Percentiles rank a stretch among this genome's conserved stretches.
Evolutionary conservation across 92 coral and sea anemone genomes (phyloP).

Genomic region (Blastomussa wellsi): DNA sequence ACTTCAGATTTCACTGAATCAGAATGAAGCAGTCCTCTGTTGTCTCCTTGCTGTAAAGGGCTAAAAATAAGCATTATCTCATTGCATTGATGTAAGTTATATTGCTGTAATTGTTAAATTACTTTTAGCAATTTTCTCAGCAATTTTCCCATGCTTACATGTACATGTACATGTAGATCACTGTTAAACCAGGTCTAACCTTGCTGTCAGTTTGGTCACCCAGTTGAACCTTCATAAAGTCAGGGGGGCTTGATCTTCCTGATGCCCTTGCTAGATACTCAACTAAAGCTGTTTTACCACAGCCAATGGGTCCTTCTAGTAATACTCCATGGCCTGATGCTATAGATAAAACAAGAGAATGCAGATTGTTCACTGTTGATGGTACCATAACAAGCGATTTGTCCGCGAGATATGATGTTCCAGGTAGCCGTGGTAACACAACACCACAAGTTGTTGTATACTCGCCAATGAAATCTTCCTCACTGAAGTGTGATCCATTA

Average conservation of each 20-base stretch:
- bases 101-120: too few relatives aligned
- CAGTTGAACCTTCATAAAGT: slow-evolving; percentile 86
- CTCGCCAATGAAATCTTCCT: slow-evolving; percentile 77
- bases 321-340: slow-evolving; percentile 84
- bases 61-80: too few relatives aligned
- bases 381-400: slow-evolving; percentile 79
- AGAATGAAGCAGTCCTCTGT: too few relatives aligned
- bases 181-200: slow-evolving; percentile 43
- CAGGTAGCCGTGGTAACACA: slow-evolving; percentile 65
- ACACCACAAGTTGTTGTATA: slow-evolving; percentile 72
- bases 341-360: slow-evolving; percentile 81
- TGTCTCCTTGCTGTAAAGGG: too few relatives aligned
- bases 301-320: slow-evolving; percentile 88
- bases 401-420: slow-evolving; percentile 6
- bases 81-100: too few relatives aligned
- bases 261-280: slow-evolving; percentile 76
- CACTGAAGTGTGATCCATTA: slow-evolving; percentile 45
- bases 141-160: too few relatives aligned
- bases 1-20: too few relatives aligned
- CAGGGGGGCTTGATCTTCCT: slow-evolving; percentile 76
- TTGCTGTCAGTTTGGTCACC: slow-evolving; percentile 99
- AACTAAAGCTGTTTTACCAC: slow-evolving; percentile 88
- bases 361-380: slow-evolving; percentile 75
- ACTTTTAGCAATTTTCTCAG: too few relatives aligned
- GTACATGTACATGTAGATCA: too few relatives aligned